Evolutionary conservation across 2,797 vertebrate genomes (phyloP), one percentile per base, ranked within the genome.

Genomic region (Cephalopachus bancanus): DNA sequence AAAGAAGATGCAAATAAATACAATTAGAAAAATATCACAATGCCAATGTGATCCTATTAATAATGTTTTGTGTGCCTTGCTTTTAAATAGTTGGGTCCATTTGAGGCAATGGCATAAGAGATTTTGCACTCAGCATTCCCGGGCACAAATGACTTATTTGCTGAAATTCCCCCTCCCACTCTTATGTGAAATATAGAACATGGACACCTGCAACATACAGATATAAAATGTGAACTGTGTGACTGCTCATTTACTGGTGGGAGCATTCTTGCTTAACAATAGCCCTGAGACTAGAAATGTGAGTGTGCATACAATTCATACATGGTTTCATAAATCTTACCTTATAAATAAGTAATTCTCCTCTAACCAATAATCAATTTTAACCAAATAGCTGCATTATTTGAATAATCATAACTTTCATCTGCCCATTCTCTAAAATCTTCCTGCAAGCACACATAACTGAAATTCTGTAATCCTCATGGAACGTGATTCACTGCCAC

Each of bases 321-420:
- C 30, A 71, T 81, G 19, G 14, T 76, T 93, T 72, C 37, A 89
- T 83, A 86, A 69, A 91, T 91, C 60, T 72, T 53, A 69, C 75
- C 85, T 65, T 87, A 88, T 93, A 89, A 91, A 59, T 86, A 93
- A 91, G 69, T 33, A 44, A 65, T 69, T 75, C 30, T 88, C 84
- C 64, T 95, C 22, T 90, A 91, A 80, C 37, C 49, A 91, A 83
- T 85, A 84, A 83, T 26, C 55, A 93, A 17, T 72, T 87, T 44
- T 89, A 94, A 95, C 9, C 65, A 84, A 87, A 67, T 83, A 87
- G 71, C 30, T 92, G 1, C 3, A 78, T 69, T 89, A 76, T 44
- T 85, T 94, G 51, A 93, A 65, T 91, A 94, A 90, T 90, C 30
- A 28, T 80, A 85, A 76, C 53, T 93, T 33, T 67, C 69, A 62